phyloP scores from a whole-genome alignment of 2,797 vertebrate species.

The Acanthiza pusilla region DNA sequence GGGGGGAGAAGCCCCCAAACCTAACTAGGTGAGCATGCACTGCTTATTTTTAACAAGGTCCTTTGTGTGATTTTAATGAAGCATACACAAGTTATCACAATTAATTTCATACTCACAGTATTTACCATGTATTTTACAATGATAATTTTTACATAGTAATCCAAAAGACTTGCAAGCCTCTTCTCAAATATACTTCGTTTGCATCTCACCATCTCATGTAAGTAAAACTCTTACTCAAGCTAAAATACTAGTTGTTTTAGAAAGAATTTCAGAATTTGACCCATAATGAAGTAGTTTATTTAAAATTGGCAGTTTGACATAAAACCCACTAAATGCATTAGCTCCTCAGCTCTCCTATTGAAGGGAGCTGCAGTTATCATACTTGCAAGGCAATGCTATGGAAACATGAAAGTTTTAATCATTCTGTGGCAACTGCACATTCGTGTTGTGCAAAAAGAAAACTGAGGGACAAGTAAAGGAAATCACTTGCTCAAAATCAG shows the following conservation, averaged over 20 bases:
- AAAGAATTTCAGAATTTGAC: not conserved
- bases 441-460: constrained; percentile 43
- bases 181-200: not conserved
- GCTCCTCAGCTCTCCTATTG: not conserved
- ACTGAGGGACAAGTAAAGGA: constrained; percentile 28
- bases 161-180: not conserved
- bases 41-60: not conserved
- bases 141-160: not conserved
- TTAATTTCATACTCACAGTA: not conserved
- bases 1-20: not conserved
- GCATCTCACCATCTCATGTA: not conserved
- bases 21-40: not conserved
- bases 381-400: not conserved
- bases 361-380: not conserved
- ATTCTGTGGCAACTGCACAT: constrained; percentile 9
- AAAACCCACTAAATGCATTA: not conserved
- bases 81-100: not conserved
- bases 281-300: not conserved
- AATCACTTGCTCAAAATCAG: not conserved
- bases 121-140: not conserved
- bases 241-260: not conserved
- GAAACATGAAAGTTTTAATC: constrained; percentile 12
- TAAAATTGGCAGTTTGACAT: not conserved
- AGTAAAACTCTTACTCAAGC: not conserved
- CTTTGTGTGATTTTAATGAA: not conserved